Percentiles rank a stretch among this genome's conserved stretches.
Conservation (phyloP, 2,113 vertebrate genomes). For the Pseudopipra pipra region DNA sequence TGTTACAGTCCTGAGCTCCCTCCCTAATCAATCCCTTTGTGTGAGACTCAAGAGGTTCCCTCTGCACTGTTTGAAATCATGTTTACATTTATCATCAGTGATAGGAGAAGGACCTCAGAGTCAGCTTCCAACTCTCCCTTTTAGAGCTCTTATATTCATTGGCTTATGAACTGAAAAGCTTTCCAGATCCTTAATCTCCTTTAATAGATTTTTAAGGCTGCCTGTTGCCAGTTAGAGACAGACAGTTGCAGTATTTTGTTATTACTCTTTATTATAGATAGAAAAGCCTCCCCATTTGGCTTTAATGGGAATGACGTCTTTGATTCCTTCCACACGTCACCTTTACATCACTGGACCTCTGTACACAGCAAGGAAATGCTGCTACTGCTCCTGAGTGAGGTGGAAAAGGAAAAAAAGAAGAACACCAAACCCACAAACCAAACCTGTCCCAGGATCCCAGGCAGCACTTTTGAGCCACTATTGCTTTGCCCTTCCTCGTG, state of each 20-base stretch:
- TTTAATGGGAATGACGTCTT: neutral
- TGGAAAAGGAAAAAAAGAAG: neutral
- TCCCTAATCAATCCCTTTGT: neutral
- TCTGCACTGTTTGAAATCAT: neutral
- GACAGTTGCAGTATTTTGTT: neutral
- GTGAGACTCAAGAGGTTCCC: neutral
- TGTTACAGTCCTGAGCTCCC: neutral
- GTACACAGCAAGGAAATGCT: neutral
- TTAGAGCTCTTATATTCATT: neutral
- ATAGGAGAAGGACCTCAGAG: neutral
- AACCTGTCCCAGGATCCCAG: neutral
- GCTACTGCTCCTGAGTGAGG: neutral
- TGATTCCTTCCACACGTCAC: neutral
- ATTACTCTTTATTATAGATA: neutral
- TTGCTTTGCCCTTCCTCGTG: neutral
- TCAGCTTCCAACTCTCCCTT: neutral
- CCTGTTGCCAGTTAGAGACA: neutral
- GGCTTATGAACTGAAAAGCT: neutral
- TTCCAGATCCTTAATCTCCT: neutral
- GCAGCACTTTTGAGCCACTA: neutral
- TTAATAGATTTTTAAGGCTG: constrained; percentile 6
- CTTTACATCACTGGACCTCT: neutral
- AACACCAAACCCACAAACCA: neutral
- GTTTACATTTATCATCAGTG: neutral
- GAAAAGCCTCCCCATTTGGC: neutral